phyloP scores from a whole-genome alignment of 2,113 vertebrate species.

The Emydocephalus ijimae region DNA sequence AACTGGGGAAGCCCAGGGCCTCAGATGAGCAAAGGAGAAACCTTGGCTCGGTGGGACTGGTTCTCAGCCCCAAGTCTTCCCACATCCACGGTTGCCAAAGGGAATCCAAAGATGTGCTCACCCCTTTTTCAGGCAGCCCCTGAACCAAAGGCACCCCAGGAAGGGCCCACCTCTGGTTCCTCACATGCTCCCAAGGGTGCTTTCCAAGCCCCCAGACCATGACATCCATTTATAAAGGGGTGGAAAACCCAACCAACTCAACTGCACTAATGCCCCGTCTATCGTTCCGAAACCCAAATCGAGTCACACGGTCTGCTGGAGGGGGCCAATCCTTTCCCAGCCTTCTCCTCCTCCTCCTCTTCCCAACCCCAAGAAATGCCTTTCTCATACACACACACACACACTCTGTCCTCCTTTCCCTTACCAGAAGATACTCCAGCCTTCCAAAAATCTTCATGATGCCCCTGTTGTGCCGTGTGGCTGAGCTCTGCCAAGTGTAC shows the following conservation, averaged over 20 bases:
- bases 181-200: background rate
- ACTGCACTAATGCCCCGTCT: background rate
- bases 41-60: background rate
- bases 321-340: background rate
- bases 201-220: background rate
- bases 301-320: accelerated
- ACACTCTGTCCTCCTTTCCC: constrained; percentile 35
- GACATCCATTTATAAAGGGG: background rate
- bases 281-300: background rate
- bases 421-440: constrained; percentile 77
- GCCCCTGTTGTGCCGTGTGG: background rate
- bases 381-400: no score
- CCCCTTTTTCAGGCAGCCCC: no score
- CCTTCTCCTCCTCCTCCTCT: background rate
- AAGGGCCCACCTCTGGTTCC: background rate
- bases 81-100: background rate
- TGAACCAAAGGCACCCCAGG: background rate
- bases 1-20: background rate
- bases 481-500: background rate
- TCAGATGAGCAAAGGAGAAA: background rate
- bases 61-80: background rate
- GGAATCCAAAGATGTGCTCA: background rate
- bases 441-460: constrained; percentile 80
- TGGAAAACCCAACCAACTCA: background rate
- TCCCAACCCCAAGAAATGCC: background rate